Evolutionary conservation across 2,888 invertebrate genomes (phyloP).

Genomic region (Pseudeuparius sepicola): DNA sequence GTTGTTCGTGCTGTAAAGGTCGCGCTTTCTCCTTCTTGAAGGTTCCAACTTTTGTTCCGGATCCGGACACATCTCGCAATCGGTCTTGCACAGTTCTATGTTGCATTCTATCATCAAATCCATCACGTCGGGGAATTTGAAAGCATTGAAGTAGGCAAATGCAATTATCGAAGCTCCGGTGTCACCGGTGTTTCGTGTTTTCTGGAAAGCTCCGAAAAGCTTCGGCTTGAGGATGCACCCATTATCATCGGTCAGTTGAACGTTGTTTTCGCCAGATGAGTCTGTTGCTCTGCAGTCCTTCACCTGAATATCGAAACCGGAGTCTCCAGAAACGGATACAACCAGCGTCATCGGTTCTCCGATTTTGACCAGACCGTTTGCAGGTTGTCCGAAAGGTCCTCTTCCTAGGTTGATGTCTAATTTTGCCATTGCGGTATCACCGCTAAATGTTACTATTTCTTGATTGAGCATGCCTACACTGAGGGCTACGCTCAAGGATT

Average conservation of each 20-base stretch:
- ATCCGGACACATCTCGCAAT: slow-evolving; percentile 64
- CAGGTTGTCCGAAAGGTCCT: slow-evolving; percentile 67
- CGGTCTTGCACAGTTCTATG: slow-evolving; percentile 70
- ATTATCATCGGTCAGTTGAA: slow-evolving; percentile 61
- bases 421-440: slow-evolving; percentile 72
- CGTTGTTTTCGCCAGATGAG: slow-evolving; percentile 52
- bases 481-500: slow-evolving; percentile 61
- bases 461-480: slow-evolving; percentile 72
- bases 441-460: slow-evolving; percentile 72
- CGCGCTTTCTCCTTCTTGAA: slow-evolving; percentile 37
- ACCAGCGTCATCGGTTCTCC: slow-evolving; percentile 75
- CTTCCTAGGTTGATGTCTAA: slow-evolving; percentile 67
- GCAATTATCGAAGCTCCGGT: slow-evolving; percentile 66
- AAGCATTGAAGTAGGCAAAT: slow-evolving; percentile 69
- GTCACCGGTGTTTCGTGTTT: slow-evolving; percentile 62
- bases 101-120: slow-evolving; percentile 74
- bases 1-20: slow-evolving; percentile 41
- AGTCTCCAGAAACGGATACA: slow-evolving; percentile 67
- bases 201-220: slow-evolving; percentile 72
- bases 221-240: slow-evolving; percentile 74
- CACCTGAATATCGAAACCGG: slow-evolving; percentile 69
- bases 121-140: slow-evolving; percentile 79
- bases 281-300: slow-evolving; percentile 69
- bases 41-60: slow-evolving; percentile 51
- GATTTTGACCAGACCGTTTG: slow-evolving; percentile 68